These are phyloP conservation scores for Lydus trimaculatus DNA, from an alignment of 2,888 invertebrate species.

Conservation along the genomic window DNA sequence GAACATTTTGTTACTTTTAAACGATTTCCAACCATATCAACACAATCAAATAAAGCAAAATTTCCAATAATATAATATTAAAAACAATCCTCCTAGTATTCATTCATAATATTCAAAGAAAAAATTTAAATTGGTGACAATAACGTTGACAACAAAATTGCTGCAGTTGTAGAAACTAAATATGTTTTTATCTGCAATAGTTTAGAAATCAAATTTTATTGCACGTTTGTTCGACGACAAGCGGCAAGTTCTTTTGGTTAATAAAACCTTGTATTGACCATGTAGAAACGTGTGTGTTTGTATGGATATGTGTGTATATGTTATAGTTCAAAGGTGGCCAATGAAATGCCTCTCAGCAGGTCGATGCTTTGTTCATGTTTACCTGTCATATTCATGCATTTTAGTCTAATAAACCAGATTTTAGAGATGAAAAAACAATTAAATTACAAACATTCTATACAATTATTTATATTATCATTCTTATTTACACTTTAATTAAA, in stretches of 20 bases:
- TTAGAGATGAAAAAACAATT: not conserved
- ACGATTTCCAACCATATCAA: not conserved
- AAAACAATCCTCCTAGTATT: too few relatives aligned
- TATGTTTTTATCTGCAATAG: not conserved
- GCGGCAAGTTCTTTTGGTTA: not conserved
- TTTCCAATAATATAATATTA: not conserved
- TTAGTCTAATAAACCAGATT: not conserved
- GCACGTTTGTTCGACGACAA: not conserved
- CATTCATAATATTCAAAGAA: too few relatives aligned
- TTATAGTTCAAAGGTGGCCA: constrained; percentile 15
- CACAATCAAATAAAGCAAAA: not conserved
- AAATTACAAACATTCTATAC: not conserved
- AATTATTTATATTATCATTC: too few relatives aligned
- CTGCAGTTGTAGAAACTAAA: not conserved
- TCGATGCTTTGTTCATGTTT: constrained; percentile 14
- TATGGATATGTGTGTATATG: not conserved
- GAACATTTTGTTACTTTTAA: not conserved
- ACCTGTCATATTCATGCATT: constrained; percentile 16
- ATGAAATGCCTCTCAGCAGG: constrained; percentile 16
- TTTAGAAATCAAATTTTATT: not conserved
- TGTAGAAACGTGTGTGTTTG: not conserved
- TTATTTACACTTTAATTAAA: not conserved
- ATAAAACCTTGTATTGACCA: not conserved
- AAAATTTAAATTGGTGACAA: too few relatives aligned
- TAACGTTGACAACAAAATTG: not conserved